Evolutionary conservation across 2,113 vertebrate species (phyloP).

Genomic region (Seriola rivoliana): DNA sequence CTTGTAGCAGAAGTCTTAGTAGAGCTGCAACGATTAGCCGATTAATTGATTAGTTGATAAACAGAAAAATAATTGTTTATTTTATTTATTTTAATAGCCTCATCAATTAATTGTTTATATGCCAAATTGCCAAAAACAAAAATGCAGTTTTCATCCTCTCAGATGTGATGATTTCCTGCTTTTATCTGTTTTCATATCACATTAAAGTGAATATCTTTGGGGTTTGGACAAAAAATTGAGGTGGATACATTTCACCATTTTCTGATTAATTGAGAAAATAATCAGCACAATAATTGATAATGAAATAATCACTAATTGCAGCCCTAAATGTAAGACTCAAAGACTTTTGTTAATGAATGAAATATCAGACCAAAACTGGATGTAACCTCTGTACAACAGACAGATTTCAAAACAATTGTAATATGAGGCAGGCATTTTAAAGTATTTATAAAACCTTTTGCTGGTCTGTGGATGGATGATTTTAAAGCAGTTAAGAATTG

Average conservation of each 20-base stretch:
- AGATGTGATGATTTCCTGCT: background rate
- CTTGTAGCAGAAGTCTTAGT: background rate
- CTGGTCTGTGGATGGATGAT: background rate
- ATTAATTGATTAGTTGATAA: background rate
- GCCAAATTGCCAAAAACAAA: too few species aligned
- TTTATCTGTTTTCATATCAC: background rate
- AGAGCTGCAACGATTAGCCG: background rate
- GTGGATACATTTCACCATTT: background rate
- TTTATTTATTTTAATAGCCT: background rate
- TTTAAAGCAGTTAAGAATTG: slow-evolving; percentile 26
- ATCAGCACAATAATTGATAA: background rate
- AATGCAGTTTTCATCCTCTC: background rate
- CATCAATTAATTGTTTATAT: too few species aligned
- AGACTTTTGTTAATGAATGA: slow-evolving; percentile 31
- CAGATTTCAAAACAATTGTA: background rate
- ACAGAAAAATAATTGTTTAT: background rate
- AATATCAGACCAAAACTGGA: slow-evolving; percentile 14
- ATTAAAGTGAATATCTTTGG: background rate
- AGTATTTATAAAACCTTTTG: background rate
- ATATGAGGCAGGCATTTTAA: background rate
- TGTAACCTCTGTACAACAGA: slow-evolving; percentile 9
- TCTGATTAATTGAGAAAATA: background rate
- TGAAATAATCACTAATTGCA: background rate
- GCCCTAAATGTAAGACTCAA: background rate
- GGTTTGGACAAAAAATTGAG: background rate